A percentile compares a stretch with the other conserved stretches of the same genome.
phyloP scores from a whole-genome alignment of 1,140 invertebrate species.

The fruit fly (Drosophila melanogaster) region Release_6_plus_ISO1_MT NC_004354.4:19777001-19777500 shows the following conservation, averaged over 20 bases:
- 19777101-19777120: constrained; percentile 26
- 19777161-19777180: neutral
- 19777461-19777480: constrained; percentile 16
- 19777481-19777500: constrained; percentile 24
- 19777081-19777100: constrained; percentile 64
- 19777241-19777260: constrained; percentile 35
- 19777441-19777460: constrained; percentile 31
- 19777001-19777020: neutral
- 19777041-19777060: constrained; percentile 8
- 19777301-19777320: constrained; percentile 14
- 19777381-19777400: neutral
- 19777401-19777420: neutral
- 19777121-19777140: neutral
- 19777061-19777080: constrained; percentile 28
- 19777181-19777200: neutral
- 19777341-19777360: constrained; percentile 6
- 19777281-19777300: neutral
- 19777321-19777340: constrained; percentile 31
- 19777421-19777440: no score
- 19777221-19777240: constrained; percentile 37
- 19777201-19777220: constrained; percentile 20
- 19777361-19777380: constrained; percentile 17
- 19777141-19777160: neutral
- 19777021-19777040: no score
- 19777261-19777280: constrained; percentile 1